phyloP scores from a whole-genome alignment of 2,888 invertebrate genomes.

The Tachina grossa region DNA sequence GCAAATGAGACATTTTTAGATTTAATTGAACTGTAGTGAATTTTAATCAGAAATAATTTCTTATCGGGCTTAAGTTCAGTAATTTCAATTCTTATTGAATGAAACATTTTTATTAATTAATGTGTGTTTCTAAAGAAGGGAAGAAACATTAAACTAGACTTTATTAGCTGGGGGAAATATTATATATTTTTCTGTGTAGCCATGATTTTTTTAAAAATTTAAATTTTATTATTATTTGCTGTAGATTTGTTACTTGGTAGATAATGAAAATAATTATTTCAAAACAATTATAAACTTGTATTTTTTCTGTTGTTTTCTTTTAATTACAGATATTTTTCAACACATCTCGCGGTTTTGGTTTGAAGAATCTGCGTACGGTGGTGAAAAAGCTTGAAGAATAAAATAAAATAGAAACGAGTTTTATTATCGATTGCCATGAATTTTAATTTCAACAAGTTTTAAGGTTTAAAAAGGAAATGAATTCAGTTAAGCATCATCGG shows the following conservation, averaged over 20 bases:
- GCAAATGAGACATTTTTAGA: too few species aligned
- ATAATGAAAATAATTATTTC: conserved; percentile 8
- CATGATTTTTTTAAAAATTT: too few species aligned
- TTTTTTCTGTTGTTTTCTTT: conserved; percentile 31
- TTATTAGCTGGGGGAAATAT: too few species aligned
- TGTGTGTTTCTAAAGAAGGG: too few species aligned
- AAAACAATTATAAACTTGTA: conserved; percentile 3
- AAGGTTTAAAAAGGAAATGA: conserved; percentile 77
- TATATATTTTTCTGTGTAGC: too few species aligned
- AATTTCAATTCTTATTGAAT: too few species aligned
- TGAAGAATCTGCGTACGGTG: conserved; percentile 16
- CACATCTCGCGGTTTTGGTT: conserved; percentile 41
- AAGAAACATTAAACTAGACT: too few species aligned
- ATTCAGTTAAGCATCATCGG: conserved; percentile 82
- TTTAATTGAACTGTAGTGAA: too few species aligned
- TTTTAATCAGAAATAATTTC: too few species aligned
- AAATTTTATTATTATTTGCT: too few species aligned
- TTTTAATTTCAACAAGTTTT: conserved; percentile 62
- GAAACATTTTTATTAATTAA: too few species aligned
- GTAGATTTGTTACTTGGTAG: not conserved
- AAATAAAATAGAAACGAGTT: conserved; percentile 3
- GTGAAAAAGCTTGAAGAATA: conserved; percentile 16
- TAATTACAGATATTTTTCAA: conserved; percentile 61
- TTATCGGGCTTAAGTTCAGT: too few species aligned
- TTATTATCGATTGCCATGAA: conserved; percentile 76